phyloP scores from a whole-genome alignment of 2,888 invertebrate genomes.

The Silvanus unidentatus region DNA sequence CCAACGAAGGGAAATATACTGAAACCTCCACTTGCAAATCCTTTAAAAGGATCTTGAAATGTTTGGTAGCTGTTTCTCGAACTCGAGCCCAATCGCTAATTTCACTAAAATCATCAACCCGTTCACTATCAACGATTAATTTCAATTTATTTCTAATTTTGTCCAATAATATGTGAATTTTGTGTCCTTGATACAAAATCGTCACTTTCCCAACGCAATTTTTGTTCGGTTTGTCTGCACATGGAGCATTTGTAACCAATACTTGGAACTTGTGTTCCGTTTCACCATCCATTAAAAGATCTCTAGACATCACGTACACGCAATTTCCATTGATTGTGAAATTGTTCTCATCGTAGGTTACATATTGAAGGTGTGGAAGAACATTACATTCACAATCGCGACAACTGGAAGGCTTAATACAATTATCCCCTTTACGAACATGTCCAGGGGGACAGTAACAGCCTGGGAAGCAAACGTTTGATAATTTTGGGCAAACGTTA shows the following conservation, averaged over 20 bases:
- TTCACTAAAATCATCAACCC: constrained; percentile 41
- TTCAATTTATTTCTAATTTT: constrained; percentile 33
- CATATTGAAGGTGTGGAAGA: constrained; percentile 73
- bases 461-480: constrained; percentile 71
- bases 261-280: constrained; percentile 53
- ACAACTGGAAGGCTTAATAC: constrained; percentile 66
- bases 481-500: constrained; percentile 57
- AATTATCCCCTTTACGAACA: constrained; percentile 61
- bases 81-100: constrained; percentile 57
- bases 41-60: constrained; percentile 57
- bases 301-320: constrained; percentile 71
- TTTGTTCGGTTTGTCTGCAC: constrained; percentile 52
- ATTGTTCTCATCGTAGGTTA: constrained; percentile 75
- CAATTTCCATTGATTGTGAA: constrained; percentile 80
- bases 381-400: constrained; percentile 69
- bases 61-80: constrained; percentile 53
- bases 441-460: constrained; percentile 78
- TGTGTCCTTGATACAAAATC: constrained; percentile 59
- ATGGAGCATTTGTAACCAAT: constrained; percentile 65
- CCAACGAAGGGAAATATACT: constrained; percentile 47
- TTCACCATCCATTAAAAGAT: constrained; percentile 48
- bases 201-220: constrained; percentile 65
- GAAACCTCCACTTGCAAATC: constrained; percentile 65
- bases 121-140: constrained; percentile 48
- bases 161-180: constrained; percentile 40